Evolutionary conservation across 2,888 invertebrate genomes (phyloP), one percentile per base, ranked within the genome.

Genomic region (Cerastoderma edule): DNA sequence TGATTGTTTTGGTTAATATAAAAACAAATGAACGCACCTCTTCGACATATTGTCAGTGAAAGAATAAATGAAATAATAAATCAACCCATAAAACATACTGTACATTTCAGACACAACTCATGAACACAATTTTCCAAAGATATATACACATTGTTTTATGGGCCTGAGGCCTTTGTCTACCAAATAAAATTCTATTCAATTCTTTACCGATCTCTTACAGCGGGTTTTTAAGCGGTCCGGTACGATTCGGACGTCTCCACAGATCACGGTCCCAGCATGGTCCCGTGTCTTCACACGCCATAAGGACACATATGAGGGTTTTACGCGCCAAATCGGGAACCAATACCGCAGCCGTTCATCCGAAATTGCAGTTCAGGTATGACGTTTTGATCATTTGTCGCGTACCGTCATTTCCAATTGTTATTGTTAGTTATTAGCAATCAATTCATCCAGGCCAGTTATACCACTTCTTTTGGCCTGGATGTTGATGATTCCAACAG

Each of bases 231-330:
- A 32, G 53, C 8, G 67, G 66, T 16, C 75, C 74, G 24, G 28
- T 78, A 0, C 50, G 54, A 33, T 68, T 64, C 50, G 71, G 74
- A 16, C 57, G 66, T 2, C 48, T 67, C 24, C 64, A 67, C 39
- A 64, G 75, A 48, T 72, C 72, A 39, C 48, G 72, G 28, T 67
- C 68, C 28, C 19, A 39, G 19, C 50, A 60, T 10, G 13, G 67
- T 24, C 67, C 56, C 35, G 53, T 65, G 57, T 71, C 72, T 28
- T 69, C 74, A 30, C 67, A 65, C 53, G 75, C 68, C 54, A 66
- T 78, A 16, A 33, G 66, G 24, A 68, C 44, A 13, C 74, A 72
- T 39, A 54, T 75, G 39, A 71, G 57, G 22, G 68, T 60, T 60
- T 33, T 75, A 13, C 54, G 65, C 8, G 5, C 66, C 8, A 53